phyloP scores from a whole-genome alignment of 1,140 invertebrate genomes.

The Spodoptera litura region DNA sequence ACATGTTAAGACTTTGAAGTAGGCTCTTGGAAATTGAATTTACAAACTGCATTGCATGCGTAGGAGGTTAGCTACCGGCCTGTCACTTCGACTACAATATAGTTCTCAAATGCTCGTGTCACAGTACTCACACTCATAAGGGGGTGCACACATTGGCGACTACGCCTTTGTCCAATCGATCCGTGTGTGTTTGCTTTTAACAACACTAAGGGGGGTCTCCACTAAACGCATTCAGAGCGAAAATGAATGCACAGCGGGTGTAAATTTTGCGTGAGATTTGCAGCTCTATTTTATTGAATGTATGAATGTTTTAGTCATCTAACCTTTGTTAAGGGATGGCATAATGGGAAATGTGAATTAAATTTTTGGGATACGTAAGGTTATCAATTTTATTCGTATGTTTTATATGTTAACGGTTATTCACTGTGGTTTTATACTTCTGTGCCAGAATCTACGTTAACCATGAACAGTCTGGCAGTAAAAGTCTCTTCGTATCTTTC shows the following conservation, averaged over 20 bases:
- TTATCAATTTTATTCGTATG: too few relatives aligned
- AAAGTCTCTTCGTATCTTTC: too few relatives aligned
- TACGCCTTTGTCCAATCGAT: background rate
- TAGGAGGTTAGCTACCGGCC: constrained; percentile 13
- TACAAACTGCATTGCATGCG: constrained; percentile 4
- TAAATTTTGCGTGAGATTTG: background rate
- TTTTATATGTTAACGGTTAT: too few relatives aligned
- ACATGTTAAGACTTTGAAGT: too few relatives aligned
- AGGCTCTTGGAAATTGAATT: background rate
- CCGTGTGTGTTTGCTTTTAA: background rate
- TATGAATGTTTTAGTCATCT: too few relatives aligned
- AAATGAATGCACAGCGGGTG: background rate
- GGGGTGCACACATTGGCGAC: constrained; percentile 1
- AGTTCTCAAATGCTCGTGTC: constrained; percentile 14
- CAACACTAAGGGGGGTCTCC: background rate
- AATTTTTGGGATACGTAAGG: too few relatives aligned
- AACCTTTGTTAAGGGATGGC: too few relatives aligned
- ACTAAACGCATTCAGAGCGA: background rate
- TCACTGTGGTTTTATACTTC: too few relatives aligned
- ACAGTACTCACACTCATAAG: background rate
- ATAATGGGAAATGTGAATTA: too few relatives aligned
- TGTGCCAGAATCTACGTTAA: too few relatives aligned
- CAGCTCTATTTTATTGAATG: background rate
- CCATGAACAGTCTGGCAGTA: too few relatives aligned
- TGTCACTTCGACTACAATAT: constrained; percentile 16